Evolutionary conservation across 2,888 invertebrate genomes (phyloP).

Genomic region (Noctua janthe): DNA sequence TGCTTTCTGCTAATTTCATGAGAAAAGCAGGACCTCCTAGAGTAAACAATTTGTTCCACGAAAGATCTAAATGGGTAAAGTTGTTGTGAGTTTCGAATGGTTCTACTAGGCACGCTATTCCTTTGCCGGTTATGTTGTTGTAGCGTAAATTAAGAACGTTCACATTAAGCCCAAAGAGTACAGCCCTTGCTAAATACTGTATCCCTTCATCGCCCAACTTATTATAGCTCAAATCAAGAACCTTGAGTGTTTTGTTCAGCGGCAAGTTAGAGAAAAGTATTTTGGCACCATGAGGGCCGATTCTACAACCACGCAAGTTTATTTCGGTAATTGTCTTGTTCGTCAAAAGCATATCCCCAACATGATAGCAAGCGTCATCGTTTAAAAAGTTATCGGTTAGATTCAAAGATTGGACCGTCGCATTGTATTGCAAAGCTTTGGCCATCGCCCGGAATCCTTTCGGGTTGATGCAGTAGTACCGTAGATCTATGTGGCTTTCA

Average conservation of each 20-base stretch:
- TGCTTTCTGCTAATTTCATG: slow-evolving; percentile 71
- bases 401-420: slow-evolving; percentile 73
- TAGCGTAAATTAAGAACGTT: slow-evolving; percentile 76
- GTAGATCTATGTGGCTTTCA: slow-evolving; percentile 76
- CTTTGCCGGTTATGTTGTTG: slow-evolving; percentile 77
- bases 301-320: slow-evolving; percentile 81
- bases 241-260: slow-evolving; percentile 70
- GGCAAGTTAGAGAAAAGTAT: slow-evolving; percentile 70
- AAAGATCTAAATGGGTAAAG: slow-evolving; percentile 78
- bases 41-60: slow-evolving; percentile 79
- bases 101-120: slow-evolving; percentile 70
- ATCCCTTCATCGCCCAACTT: slow-evolving; percentile 76
- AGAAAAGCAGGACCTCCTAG: slow-evolving; percentile 72
- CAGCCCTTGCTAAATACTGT: slow-evolving; percentile 70
- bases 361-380: slow-evolving; percentile 81
- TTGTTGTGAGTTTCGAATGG: slow-evolving; percentile 77
- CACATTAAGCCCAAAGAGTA: slow-evolving; percentile 73
- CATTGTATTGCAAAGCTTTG: slow-evolving; percentile 78
- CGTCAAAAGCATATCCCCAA: slow-evolving; percentile 77
- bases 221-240: slow-evolving; percentile 78
- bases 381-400: slow-evolving; percentile 81
- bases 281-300: slow-evolving; percentile 76
- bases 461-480: slow-evolving; percentile 81
- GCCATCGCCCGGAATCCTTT: slow-evolving; percentile 80
- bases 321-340: slow-evolving; percentile 77